Base-by-base conservation (phyloP, 2,113 vertebrate species). In the Thymallus thymallus region DNA sequence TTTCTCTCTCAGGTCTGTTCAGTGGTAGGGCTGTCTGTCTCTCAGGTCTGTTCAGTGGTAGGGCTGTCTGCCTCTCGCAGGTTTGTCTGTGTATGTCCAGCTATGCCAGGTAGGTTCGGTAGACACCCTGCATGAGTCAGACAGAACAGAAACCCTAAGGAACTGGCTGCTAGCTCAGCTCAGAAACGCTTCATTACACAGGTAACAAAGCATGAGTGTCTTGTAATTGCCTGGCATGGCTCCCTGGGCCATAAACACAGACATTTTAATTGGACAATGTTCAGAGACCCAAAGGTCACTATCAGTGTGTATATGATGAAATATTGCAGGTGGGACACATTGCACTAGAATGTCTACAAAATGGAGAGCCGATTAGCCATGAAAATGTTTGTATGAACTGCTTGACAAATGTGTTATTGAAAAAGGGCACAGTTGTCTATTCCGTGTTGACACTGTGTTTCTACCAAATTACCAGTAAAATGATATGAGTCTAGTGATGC, bases 151-250 rank as follows among this genome's bases (percentile, higher is more conserved):
- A 71, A 68, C 56, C 26, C 46, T 71, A 72, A 81, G 86, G 77
- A 51, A 45, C 24, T 68, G 68, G 71, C 80, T 85, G 76, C 77
- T 80, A 83, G 84, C 10, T 14, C 69, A 69, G 75, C 63, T 83
- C 68, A 71, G 69, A 29, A 62, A 72, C 76, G 86, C 77, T 83
- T 80, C 80, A 83, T 86, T 77, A 84, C 16, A 32, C 79, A 75
- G 71, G 41, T 64, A 86, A 75, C 83, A 82, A 81, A 79, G 72
- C 76, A 69, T 74, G 78, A 83, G 71, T 45, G 66, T 72, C 69
- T 62, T 83, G 70, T 78, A 75, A 82, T 81, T 85, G 79, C 78
- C 82, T 81, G 69, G 63, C 64, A 73, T 77, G 68, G 70, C 62
- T 82, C 46, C 75, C 22, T 22, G 62, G 18, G 72, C 76, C 82